Percentiles rank a stretch among this genome's conserved stretches.
These are phyloP conservation scores for Biston stratarius DNA, from an alignment of 2,888 invertebrate species.

Conservation along the genomic window DNA sequence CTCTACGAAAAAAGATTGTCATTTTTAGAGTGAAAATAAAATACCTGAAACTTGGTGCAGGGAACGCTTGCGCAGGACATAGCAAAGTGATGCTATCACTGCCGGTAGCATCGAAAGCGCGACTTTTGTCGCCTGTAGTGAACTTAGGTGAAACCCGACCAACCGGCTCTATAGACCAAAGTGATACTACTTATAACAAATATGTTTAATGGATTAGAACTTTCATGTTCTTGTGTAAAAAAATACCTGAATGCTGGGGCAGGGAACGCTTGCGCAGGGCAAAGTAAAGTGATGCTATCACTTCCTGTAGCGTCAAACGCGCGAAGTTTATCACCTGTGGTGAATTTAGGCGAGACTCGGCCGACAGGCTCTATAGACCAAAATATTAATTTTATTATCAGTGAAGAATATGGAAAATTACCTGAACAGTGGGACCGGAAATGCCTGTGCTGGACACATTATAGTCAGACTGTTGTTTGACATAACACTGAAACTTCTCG, in stretches of 20 bases:
- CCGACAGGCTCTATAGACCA: slow-evolving; percentile 88
- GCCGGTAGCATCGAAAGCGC: slow-evolving; percentile 86
- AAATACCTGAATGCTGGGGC: slow-evolving; percentile 88
- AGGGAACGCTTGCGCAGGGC: slow-evolving; percentile 92
- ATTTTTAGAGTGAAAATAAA: slow-evolving; percentile 36
- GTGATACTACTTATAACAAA: slow-evolving; percentile 15
- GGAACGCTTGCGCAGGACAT: slow-evolving; percentile 92
- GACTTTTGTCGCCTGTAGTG: slow-evolving; percentile 87
- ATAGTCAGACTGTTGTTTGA: slow-evolving; percentile 86
- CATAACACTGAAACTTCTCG: slow-evolving; percentile 86
- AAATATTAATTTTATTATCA: slow-evolving; percentile 33
- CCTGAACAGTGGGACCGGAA: slow-evolving; percentile 91
- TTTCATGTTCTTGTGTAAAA: background rate
- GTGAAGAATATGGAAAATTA: slow-evolving; percentile 64
- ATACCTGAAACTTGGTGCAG: slow-evolving; percentile 89
- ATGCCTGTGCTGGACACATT: slow-evolving; percentile 91
- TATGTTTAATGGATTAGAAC: background rate
- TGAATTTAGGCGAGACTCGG: slow-evolving; percentile 89
- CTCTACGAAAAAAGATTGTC: slow-evolving; percentile 76
- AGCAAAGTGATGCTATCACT: slow-evolving; percentile 85
- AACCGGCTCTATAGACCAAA: slow-evolving; percentile 86
- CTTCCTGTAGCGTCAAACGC: slow-evolving; percentile 86
- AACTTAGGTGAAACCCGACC: slow-evolving; percentile 90
- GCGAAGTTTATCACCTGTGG: slow-evolving; percentile 87
- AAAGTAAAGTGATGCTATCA: slow-evolving; percentile 86